Conservation (phyloP, 2,113 vertebrate genomes). For the Caranx melampygus region DNA sequence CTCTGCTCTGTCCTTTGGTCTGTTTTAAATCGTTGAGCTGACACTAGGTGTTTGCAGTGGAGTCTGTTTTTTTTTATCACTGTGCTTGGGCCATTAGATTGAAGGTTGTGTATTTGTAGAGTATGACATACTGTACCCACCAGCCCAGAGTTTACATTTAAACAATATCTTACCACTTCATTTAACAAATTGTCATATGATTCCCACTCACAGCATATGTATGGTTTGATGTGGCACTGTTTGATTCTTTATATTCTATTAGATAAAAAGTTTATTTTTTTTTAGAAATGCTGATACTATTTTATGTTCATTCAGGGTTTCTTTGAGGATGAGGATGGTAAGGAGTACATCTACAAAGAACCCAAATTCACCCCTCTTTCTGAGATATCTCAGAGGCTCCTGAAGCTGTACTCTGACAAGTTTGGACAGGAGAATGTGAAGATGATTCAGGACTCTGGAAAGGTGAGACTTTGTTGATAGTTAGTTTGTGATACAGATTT, state of each 20-base stretch:
- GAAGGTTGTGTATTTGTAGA: slow-evolving; percentile 32
- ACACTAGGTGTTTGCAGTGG: slow-evolving; percentile 33
- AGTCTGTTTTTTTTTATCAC: slow-evolving; percentile 11
- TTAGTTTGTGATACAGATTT: not conserved
- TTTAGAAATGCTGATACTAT: slow-evolving; percentile 17
- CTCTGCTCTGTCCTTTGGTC: slow-evolving; percentile 32
- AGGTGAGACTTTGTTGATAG: slow-evolving; percentile 80
- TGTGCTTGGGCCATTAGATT: slow-evolving; percentile 38
- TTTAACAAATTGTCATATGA: slow-evolving; percentile 13
- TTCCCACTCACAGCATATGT: slow-evolving; percentile 30
- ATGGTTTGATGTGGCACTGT: slow-evolving; percentile 40
- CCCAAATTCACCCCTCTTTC: slow-evolving; percentile 97
- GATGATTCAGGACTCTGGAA: slow-evolving; percentile 99
- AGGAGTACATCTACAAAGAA: slow-evolving; percentile 99
- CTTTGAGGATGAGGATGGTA: slow-evolving; percentile 97
- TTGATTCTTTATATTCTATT: not conserved
- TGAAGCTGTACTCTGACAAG: slow-evolving; percentile 98
- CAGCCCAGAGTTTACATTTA: not conserved
- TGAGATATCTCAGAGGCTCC: slow-evolving; percentile 96
- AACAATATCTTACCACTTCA: not conserved
- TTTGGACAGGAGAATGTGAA: slow-evolving; percentile 98
- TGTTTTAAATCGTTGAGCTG: slow-evolving; percentile 30
- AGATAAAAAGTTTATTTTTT: not conserved
- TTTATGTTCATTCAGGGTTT: slow-evolving; percentile 87
- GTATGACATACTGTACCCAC: not conserved